Percentiles rank a stretch among this genome's conserved stretches.
phyloP scores from a whole-genome alignment of 2,888 invertebrate genomes.

The Drosophila crucigera region DNA sequence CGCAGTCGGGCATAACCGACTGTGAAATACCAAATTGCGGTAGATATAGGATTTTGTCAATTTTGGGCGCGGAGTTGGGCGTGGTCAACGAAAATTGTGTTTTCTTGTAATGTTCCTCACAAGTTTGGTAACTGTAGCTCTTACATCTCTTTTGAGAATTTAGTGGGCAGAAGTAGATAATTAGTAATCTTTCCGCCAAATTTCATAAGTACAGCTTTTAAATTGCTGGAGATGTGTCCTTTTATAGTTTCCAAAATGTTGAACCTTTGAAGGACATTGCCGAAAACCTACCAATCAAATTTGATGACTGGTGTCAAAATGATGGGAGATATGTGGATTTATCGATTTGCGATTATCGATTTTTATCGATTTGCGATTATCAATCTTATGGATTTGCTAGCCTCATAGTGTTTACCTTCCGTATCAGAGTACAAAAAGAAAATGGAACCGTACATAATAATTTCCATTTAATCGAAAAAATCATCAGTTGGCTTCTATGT shows the following conservation, averaged over 20 bases:
- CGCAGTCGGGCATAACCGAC: not conserved
- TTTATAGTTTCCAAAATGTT: no score
- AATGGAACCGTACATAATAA: not conserved
- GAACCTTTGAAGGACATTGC: no score
- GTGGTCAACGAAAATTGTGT: not conserved
- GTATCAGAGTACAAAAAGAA: not conserved
- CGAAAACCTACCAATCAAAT: no score
- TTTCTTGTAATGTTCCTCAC: not conserved
- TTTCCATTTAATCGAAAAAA: not conserved
- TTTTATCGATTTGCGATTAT: not conserved
- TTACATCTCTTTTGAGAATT: no score
- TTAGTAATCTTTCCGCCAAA: no score
- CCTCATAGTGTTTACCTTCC: not conserved
- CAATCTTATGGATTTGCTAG: not conserved
- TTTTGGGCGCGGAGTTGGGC: not conserved
- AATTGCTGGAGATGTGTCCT: no score
- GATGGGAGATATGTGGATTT: not conserved
- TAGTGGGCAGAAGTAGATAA: no score
- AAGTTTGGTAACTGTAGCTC: not conserved
- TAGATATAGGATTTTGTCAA: not conserved
- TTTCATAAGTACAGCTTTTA: no score
- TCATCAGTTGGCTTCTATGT: not conserved
- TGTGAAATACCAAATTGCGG: not conserved
- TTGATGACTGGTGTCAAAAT: not conserved
- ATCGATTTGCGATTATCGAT: not conserved